phyloP scores from a whole-genome alignment of 2,888 invertebrate species.

The Pristionchus mayeri region DNA sequence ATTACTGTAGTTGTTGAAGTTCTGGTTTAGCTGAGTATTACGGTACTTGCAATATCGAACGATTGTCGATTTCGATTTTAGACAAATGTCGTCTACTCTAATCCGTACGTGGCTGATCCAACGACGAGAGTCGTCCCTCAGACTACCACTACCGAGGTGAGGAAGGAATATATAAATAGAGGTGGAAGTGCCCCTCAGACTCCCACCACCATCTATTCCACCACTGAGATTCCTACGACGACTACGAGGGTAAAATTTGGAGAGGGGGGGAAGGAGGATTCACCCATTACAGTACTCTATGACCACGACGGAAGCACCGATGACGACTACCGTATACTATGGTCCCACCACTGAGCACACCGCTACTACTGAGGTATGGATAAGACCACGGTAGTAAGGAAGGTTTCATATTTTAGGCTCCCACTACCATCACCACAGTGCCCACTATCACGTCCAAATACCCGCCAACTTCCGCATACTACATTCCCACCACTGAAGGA shows the following conservation, averaged over 20 bases:
- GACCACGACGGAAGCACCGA: not conserved
- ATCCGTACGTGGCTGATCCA: not conserved
- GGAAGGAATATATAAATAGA: not conserved
- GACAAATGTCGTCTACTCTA: slow-evolving; percentile 10
- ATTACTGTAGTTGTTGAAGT: not conserved
- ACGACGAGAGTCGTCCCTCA: not conserved
- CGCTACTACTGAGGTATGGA: not conserved
- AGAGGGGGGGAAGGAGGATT: not conserved
- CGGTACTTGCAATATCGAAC: too few species aligned
- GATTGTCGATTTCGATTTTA: too few species aligned
- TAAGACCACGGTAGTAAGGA: too few species aligned
- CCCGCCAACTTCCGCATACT: too few species aligned
- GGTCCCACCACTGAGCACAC: not conserved
- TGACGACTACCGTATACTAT: not conserved
- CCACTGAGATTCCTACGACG: not conserved
- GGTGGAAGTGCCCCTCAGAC: not conserved
- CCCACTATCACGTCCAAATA: too few species aligned
- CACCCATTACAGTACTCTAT: not conserved
- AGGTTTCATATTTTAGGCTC: not conserved
- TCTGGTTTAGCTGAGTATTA: too few species aligned
- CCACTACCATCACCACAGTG: slow-evolving; percentile 6
- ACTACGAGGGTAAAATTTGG: not conserved
- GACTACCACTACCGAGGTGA: slow-evolving; percentile 15
- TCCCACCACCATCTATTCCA: not conserved
- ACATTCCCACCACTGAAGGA: not conserved